These are phyloP conservation scores for Leptinotarsa peninsularis DNA, from an alignment of 2,888 invertebrate species.

Conservation along the genomic window DNA sequence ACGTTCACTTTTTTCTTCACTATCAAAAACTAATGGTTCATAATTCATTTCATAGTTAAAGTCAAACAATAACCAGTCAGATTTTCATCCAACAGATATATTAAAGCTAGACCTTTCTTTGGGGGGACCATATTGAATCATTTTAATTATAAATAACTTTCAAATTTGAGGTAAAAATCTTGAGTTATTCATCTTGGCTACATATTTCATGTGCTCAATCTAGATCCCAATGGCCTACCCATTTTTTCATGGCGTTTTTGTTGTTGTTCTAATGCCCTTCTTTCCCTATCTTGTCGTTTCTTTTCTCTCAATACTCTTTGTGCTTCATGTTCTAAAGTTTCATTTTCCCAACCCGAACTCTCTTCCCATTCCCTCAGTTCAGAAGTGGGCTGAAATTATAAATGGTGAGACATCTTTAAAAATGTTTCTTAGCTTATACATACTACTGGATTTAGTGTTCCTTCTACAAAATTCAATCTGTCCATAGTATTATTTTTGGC, in stretches of 20 bases:
- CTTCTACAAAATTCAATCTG: constrained; percentile 55
- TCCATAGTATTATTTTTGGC: constrained; percentile 50
- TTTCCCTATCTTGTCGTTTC: constrained; percentile 60
- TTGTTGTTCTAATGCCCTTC: constrained; percentile 60
- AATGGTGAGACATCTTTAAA: background rate
- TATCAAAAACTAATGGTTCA: no score
- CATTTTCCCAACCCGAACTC: constrained; percentile 61
- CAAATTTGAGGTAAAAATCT: background rate
- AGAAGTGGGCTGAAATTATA: constrained; percentile 52
- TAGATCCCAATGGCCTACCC: constrained; percentile 55
- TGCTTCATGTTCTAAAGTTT: constrained; percentile 59
- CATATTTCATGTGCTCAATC: constrained; percentile 52
- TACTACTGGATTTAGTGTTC: constrained; percentile 48
- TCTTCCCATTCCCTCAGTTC: constrained; percentile 65
- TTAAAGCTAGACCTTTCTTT: no score
- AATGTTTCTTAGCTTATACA: constrained; percentile 32
- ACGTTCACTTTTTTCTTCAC: no score
- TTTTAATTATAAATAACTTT: background rate
- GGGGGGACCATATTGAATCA: background rate
- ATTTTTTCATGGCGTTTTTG: constrained; percentile 60
- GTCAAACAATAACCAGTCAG: background rate
- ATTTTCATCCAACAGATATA: no score
- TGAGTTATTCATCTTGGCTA: background rate
- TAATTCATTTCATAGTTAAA: no score
- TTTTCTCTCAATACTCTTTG: constrained; percentile 60